phyloP scores from a whole-genome alignment of 1,140 invertebrate species.

The Tetraneura akinire region DNA sequence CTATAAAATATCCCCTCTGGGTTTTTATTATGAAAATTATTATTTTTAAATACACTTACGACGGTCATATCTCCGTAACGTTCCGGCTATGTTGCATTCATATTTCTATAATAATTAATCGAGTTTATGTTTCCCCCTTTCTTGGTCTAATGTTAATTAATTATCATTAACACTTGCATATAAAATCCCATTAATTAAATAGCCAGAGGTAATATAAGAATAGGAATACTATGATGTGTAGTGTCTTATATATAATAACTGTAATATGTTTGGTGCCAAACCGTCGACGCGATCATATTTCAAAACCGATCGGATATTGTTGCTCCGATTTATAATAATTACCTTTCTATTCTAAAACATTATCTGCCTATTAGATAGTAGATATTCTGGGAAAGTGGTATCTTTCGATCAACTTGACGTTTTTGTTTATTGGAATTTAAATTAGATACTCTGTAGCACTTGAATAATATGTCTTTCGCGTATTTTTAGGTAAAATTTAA shows the following conservation, averaged over 20 bases:
- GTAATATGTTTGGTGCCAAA: not conserved
- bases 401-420: not conserved
- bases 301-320: slow-evolving; percentile 12
- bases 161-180: not conserved
- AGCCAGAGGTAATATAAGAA: not conserved
- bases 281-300: not conserved
- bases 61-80: no score
- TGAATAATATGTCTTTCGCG: no score
- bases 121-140: not conserved
- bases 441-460: no score
- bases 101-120: not conserved
- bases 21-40: not conserved
- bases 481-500: no score
- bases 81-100: not conserved
- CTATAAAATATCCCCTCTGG: not conserved
- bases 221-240: not conserved
- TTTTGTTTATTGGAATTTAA: not conserved
- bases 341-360: slow-evolving; percentile 33
- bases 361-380: not conserved
- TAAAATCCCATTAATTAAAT: not conserved
- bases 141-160: not conserved
- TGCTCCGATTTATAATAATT: slow-evolving; percentile 4
- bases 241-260: slow-evolving; percentile 8
- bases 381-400: not conserved
- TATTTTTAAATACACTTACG: not conserved